Percentiles rank a stretch among this genome's conserved stretches.
phyloP scores from a whole-genome alignment of 2,797 vertebrate genomes.

The Lepilemur septentrionalis region DNA sequence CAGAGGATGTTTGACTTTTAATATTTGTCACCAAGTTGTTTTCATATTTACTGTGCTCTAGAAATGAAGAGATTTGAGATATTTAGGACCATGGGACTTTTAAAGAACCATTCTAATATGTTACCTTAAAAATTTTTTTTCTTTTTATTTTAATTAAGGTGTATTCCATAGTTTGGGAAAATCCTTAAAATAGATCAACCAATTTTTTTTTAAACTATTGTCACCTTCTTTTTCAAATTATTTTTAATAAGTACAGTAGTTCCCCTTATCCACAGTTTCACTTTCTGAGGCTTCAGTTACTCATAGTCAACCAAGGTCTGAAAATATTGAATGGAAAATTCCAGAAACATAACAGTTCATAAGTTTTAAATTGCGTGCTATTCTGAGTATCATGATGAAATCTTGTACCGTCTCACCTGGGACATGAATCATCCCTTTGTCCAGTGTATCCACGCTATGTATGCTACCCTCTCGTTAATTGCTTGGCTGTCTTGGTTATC shows the following conservation, averaged over 20 bases:
- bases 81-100: background rate
- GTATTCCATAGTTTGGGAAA: background rate
- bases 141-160: background rate
- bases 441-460: background rate
- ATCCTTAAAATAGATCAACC: background rate
- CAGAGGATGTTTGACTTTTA: background rate
- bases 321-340: background rate
- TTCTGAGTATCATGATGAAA: background rate
- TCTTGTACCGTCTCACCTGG: background rate
- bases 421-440: background rate
- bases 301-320: too few relatives aligned
- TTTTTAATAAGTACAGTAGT: background rate
- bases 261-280: background rate
- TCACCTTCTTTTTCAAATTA: constrained; percentile 37
- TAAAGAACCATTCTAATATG: background rate
- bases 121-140: background rate
- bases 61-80: background rate
- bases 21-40: background rate
- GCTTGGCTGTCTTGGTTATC: background rate
- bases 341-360: background rate
- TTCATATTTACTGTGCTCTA: background rate
- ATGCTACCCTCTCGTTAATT: background rate
- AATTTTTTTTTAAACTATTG: background rate
- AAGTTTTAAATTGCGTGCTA: background rate
- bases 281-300: background rate